Percentiles rank a stretch among this genome's conserved stretches.
These are phyloP conservation scores for Saguinus midas DNA, from an alignment of 2,113 vertebrate genomes.

Conservation along the genomic window DNA sequence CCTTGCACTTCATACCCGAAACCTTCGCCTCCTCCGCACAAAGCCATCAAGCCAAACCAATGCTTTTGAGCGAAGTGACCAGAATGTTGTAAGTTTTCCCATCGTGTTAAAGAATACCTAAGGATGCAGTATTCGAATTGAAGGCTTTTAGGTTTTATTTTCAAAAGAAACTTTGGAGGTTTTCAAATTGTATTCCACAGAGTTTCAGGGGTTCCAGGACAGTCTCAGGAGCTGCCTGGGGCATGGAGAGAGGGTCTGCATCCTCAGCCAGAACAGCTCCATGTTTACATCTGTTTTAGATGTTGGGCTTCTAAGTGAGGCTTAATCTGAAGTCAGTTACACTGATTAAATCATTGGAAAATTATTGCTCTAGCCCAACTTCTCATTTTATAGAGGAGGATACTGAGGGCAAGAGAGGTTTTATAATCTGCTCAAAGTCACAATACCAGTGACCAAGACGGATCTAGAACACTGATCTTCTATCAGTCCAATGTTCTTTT, in stretches of 20 bases:
- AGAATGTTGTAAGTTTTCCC: background rate
- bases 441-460: background rate
- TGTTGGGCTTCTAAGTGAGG: background rate
- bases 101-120: background rate
- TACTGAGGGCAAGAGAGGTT: background rate
- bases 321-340: background rate
- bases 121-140: background rate
- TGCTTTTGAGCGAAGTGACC: background rate
- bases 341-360: constrained; percentile 9
- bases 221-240: background rate
- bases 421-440: background rate
- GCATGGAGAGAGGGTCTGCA: background rate
- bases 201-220: background rate
- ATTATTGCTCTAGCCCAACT: background rate
- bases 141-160: constrained; percentile 4
- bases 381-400: background rate
- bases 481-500: background rate
- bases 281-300: background rate
- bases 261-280: background rate
- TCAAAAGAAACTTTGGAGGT: background rate
- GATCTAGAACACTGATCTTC: background rate
- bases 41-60: background rate
- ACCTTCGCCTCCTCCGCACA: background rate
- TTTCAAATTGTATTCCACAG: background rate
- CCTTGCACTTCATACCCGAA: background rate